Base-by-base conservation (phyloP, 2,113 vertebrate species). In the Dascyllus trimaculatus region DNA sequence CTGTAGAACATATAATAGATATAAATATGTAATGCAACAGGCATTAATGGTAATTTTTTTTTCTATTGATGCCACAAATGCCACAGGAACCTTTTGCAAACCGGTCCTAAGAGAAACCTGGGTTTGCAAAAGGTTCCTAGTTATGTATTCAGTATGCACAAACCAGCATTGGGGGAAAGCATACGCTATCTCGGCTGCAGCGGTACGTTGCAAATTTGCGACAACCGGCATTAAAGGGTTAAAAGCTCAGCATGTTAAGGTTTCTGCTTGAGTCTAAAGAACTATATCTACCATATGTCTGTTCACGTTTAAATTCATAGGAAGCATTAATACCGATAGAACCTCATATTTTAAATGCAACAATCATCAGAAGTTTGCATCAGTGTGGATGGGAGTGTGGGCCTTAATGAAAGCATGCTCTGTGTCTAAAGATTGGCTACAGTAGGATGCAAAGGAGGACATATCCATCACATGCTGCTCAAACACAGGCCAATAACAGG, bases 401-500 rank as follows among this genome's bases (percentile, higher is more conserved):
- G 32, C 62, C 32, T 29, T 24, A 53, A 53, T 45, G 38, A 71
- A 87, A 75, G 7, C 83, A 81, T 89, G 83, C 85, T 82, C 18
- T 53, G 24, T 38, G n/a, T 72, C 40, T 66, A 63, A 8, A 59
- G 32, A 40, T 49, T 46, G 21, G 18, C 49, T 64, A 84, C 13
- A 60, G 7, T 13, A 45, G 43, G 74, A 81, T 75, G 73, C 87
- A 91, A 78, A 84, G n/a, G 38, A 49, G 65, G 52, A 85, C 35
- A 90, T 82, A 85, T 90, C 69, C 70, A 91, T 89, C 63, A 92
- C 93, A 95, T 94, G 91, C 90, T 90, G 84, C 79, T 82, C 78
- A 91, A 89, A 95, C 95, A 96, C 95, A 95, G 95, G 95, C 95
- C 97, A 97, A 97, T 97, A 97, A 98, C 96, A 96, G 87, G 96